These are phyloP conservation scores for Chloroceryle aenea DNA, from an alignment of 2,113 vertebrate species.

Conservation along the genomic window DNA sequence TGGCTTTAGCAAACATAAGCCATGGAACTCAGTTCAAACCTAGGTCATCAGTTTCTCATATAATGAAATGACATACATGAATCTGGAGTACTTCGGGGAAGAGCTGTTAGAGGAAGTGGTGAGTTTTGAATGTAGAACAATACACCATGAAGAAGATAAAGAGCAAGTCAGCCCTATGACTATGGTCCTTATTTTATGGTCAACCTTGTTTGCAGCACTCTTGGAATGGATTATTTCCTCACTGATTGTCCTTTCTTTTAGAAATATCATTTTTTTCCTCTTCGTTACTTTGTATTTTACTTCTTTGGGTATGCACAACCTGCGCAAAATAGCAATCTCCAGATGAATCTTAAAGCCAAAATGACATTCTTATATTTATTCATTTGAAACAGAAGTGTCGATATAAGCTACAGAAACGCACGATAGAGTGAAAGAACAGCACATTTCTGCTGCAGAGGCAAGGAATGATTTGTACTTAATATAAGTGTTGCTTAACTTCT, in stretches of 20 bases:
- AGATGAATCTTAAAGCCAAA: not conserved
- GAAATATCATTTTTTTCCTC: not conserved
- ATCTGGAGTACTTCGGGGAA: not conserved
- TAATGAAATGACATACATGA: not conserved
- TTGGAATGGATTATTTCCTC: not conserved
- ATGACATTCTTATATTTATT: not conserved
- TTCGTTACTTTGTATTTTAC: not conserved
- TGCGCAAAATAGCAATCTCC: not conserved
- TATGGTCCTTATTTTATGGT: constrained; percentile 28
- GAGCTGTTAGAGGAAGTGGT: not conserved
- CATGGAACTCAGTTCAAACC: not conserved
- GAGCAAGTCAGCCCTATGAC: not conserved
- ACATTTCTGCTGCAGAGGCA: not conserved
- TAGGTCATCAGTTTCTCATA: not conserved
- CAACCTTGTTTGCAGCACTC: not conserved
- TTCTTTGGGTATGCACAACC: not conserved
- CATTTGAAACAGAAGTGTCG: not conserved
- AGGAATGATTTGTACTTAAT: constrained; percentile 7
- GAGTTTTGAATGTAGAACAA: not conserved
- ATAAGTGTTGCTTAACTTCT: not conserved
- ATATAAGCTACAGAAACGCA: not conserved
- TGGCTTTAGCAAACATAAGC: constrained; percentile 35
- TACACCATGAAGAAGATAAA: not conserved
- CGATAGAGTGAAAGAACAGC: fast-evolving
- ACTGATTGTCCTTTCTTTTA: constrained; percentile 25